phyloP scores from a whole-genome alignment of 2,888 invertebrate genomes.

The Synanthedon andrenaeformis region DNA sequence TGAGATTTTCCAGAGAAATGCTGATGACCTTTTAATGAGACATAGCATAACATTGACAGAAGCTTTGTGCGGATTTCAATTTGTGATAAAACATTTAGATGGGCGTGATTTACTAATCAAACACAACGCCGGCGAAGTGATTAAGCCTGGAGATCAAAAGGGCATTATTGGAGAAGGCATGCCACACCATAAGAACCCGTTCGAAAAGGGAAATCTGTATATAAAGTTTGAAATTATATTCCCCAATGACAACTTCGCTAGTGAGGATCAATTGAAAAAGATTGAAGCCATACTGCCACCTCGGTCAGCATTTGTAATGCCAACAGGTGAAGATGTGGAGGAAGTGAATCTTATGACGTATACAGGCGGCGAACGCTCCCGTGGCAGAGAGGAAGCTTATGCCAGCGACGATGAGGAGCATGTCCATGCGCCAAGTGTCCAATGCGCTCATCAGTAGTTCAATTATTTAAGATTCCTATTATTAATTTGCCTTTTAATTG shows the following conservation, averaged over 20 bases:
- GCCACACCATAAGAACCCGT: conserved; percentile 87
- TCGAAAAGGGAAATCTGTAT: conserved; percentile 88
- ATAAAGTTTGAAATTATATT: conserved; percentile 89
- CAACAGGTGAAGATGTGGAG: conserved; percentile 84
- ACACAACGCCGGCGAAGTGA: conserved; percentile 83
- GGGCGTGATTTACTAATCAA: conserved; percentile 84
- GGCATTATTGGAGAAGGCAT: conserved; percentile 89
- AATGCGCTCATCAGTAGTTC: conserved; percentile 85
- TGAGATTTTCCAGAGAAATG: conserved; percentile 81
- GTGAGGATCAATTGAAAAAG: conserved; percentile 73
- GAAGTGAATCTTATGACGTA: conserved; percentile 86
- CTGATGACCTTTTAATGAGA: conserved; percentile 79
- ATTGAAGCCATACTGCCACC: conserved; percentile 82
- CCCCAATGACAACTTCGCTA: conserved; percentile 84
- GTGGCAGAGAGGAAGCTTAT: conserved; percentile 76
- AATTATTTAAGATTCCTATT: conserved; percentile 26
- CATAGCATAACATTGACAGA: conserved; percentile 85
- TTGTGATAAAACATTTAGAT: conserved; percentile 90
- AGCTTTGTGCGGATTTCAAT: conserved; percentile 90
- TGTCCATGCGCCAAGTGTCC: conserved; percentile 73
- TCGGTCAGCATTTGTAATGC: conserved; percentile 77
- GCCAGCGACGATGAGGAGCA: conserved; percentile 75
- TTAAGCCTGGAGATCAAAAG: conserved; percentile 85
- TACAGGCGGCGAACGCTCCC: conserved; percentile 71
- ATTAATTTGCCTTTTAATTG: not conserved